Conservation (phyloP, 2,888 invertebrate species). For the Drosophila borborema region DNA sequence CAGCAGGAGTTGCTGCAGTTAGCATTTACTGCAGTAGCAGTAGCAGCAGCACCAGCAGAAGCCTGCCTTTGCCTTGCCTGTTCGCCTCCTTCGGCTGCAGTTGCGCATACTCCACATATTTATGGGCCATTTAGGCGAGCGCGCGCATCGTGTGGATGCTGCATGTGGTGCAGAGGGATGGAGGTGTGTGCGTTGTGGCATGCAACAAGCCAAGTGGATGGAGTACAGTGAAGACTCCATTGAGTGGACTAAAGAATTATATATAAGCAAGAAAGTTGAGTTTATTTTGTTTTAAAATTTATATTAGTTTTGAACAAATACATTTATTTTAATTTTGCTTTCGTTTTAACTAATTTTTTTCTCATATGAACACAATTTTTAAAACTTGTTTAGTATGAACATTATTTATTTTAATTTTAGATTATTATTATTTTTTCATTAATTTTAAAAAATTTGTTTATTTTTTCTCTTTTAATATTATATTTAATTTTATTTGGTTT, state of each 20-base stretch:
- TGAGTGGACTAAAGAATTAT: background rate
- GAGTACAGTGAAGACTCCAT: constrained; percentile 1
- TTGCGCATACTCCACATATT: constrained; percentile 78
- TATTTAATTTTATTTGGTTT: too few relatives aligned
- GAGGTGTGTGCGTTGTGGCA: constrained; percentile 13
- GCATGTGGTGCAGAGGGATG: background rate
- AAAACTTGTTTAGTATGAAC: too few relatives aligned
- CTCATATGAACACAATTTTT: too few relatives aligned
- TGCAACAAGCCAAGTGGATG: constrained; percentile 12
- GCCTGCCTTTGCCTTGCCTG: background rate
- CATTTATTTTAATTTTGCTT: too few relatives aligned
- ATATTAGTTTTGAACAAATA: too few relatives aligned
- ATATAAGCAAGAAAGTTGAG: background rate
- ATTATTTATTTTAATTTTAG: too few relatives aligned
- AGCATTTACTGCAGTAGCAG: constrained; percentile 20
- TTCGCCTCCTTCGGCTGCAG: constrained; percentile 21
- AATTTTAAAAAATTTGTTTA: background rate
- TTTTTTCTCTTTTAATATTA: too few relatives aligned
- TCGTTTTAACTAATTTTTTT: too few relatives aligned
- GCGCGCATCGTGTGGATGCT: constrained; percentile 64
- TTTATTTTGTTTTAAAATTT: too few relatives aligned
- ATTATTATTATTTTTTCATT: too few relatives aligned
- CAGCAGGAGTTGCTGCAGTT: constrained; percentile 23
- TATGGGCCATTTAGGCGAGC: constrained; percentile 76
- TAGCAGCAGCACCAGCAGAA: constrained; percentile 10